Evolutionary conservation across 2,113 vertebrate genomes (phyloP).

Genomic region (Brevimyrus niger): DNA sequence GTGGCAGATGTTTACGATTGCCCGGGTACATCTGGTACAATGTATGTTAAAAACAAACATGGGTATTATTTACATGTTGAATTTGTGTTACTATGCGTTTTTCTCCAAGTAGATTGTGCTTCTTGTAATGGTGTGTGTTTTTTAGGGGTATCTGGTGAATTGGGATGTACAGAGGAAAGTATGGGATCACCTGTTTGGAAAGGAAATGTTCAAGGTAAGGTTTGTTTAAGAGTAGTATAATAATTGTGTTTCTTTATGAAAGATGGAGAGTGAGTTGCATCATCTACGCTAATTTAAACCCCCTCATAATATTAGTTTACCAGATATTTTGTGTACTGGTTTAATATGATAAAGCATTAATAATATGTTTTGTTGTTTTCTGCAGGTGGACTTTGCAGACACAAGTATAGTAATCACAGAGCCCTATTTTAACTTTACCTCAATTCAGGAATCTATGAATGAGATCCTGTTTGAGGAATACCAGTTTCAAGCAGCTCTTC

Average conservation of each 20-base stretch:
- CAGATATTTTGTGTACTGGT: not conserved
- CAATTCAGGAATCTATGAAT: conserved; percentile 98
- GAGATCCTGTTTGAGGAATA: conserved; percentile 99
- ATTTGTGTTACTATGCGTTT: not conserved
- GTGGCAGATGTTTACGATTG: not conserved
- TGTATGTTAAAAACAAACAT: not conserved
- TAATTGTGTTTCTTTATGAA: not conserved
- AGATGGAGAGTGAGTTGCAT: not conserved
- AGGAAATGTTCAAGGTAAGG: conserved; percentile 95
- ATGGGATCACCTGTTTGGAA: conserved; percentile 98
- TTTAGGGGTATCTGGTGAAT: conserved; percentile 93
- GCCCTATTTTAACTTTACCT: conserved; percentile 95
- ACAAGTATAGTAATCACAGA: conserved; percentile 88
- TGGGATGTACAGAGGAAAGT: conserved; percentile 99
- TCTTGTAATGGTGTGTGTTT: not conserved
- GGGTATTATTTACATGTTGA: not conserved
- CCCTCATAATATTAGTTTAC: not conserved
- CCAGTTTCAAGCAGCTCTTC: conserved; percentile 89
- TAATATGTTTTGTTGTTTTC: conserved; percentile 23
- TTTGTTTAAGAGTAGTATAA: not conserved
- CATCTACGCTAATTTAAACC: not conserved
- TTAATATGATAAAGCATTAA: not conserved
- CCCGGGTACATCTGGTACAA: not conserved
- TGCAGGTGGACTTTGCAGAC: conserved; percentile 91
- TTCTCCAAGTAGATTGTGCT: not conserved